A percentile compares a stretch with the other conserved stretches of the same genome.
phyloP scores from a whole-genome alignment of 2,888 invertebrate genomes.

The Scelioninae gen. 1 region DNA sequence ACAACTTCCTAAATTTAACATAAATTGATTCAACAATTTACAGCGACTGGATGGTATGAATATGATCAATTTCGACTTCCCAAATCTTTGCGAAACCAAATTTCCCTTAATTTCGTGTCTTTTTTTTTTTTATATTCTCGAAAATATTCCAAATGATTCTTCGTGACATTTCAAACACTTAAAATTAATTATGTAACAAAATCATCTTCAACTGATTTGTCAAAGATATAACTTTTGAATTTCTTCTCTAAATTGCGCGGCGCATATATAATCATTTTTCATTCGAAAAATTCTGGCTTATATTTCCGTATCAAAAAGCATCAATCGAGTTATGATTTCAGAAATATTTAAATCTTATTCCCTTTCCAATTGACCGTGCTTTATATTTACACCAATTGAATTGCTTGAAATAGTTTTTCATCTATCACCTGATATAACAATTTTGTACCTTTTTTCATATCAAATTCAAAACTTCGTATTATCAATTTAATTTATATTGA shows the following conservation, averaged over 20 bases:
- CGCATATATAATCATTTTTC: neutral
- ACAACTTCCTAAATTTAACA: conserved; percentile 1
- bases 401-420: too few relatives aligned
- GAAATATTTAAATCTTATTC: too few relatives aligned
- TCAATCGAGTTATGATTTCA: too few relatives aligned
- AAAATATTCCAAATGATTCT: neutral
- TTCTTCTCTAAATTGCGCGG: neutral
- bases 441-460: too few relatives aligned
- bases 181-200: conserved; percentile 14
- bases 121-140: neutral
- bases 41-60: neutral
- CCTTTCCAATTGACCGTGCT: too few relatives aligned
- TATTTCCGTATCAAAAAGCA: too few relatives aligned
- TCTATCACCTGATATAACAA: too few relatives aligned
- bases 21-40: neutral
- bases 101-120: conserved; percentile 27
- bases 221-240: neutral
- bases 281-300: too few relatives aligned
- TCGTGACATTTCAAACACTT: conserved; percentile 11
- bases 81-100: neutral
- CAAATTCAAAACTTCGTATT: too few relatives aligned
- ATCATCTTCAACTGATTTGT: conserved; percentile 16
- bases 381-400: too few relatives aligned
- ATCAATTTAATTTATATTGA: too few relatives aligned
- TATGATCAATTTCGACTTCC: neutral